Evolutionary conservation across 2,113 vertebrate species (phyloP).

Genomic region (Plecotus auritus): DNA sequence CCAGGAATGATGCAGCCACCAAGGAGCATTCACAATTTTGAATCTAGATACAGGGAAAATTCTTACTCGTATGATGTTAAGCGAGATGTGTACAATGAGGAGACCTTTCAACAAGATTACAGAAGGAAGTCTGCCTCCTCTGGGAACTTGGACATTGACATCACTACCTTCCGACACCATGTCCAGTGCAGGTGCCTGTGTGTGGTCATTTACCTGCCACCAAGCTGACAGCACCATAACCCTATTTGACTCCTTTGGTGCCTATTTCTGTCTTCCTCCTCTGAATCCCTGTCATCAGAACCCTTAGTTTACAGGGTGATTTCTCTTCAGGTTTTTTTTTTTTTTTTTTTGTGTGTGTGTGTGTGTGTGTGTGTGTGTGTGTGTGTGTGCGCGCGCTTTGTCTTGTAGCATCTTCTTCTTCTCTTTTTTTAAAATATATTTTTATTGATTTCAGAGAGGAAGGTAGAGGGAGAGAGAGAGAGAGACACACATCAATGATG

Average conservation of each 20-base stretch:
- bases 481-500: too few relatives aligned
- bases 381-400: not conserved
- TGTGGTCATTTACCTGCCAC: rapidly evolving
- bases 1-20: constrained; percentile 34
- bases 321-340: not conserved
- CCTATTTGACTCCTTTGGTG: not conserved
- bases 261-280: not conserved
- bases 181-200: constrained; percentile 66
- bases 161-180: not conserved
- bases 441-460: too few relatives aligned
- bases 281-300: not conserved
- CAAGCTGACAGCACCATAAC: not conserved
- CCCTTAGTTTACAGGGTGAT: not conserved
- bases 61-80: constrained; percentile 28
- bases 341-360: not conserved
- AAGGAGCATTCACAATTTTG: not conserved
- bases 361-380: not conserved
- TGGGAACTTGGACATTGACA: not conserved
- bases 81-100: constrained; percentile 73
- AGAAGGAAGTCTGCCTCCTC: constrained; percentile 29
- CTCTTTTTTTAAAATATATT: too few relatives aligned
- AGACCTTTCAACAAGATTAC: constrained; percentile 69
- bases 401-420: not conserved
- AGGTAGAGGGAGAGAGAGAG: too few relatives aligned
- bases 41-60: not conserved